phyloP scores from a whole-genome alignment of 2,797 vertebrate species.

The Hybognathus amarus region DNA sequence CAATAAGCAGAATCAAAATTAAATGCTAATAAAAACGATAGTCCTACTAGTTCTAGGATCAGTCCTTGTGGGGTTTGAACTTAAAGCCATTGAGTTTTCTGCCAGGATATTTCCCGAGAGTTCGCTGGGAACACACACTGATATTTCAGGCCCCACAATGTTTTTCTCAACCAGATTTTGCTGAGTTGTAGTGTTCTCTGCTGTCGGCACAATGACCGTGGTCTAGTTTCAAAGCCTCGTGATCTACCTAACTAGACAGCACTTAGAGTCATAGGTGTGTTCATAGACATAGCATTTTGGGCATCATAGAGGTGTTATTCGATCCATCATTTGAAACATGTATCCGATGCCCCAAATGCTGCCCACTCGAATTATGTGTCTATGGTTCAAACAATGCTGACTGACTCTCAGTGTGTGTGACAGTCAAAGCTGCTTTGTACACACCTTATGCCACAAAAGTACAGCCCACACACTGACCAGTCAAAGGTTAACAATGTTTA shows the following conservation, averaged over 20 bases:
- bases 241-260: not conserved
- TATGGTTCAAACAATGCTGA: not conserved
- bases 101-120: not conserved
- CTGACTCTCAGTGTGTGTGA: not conserved
- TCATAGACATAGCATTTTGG: not conserved
- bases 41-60: not conserved
- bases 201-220: not conserved
- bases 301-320: not conserved
- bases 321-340: too few relatives aligned
- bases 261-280: too few relatives aligned
- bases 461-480: too few relatives aligned
- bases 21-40: too few relatives aligned
- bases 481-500: too few relatives aligned
- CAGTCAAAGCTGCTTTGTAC: not conserved
- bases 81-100: not conserved
- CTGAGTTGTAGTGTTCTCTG: constrained; percentile 13
- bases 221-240: not conserved
- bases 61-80: not conserved
- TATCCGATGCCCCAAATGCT: not conserved
- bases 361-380: not conserved
- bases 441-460: not conserved
- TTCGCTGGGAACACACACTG: not conserved
- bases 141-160: not conserved
- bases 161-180: not conserved
- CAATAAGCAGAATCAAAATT: too few relatives aligned